A percentile compares a stretch with the other conserved stretches of the same genome.
These are phyloP conservation scores for Drosophila villosipedis DNA, from an alignment of 2,888 invertebrate genomes.

Conservation along the genomic window DNA sequence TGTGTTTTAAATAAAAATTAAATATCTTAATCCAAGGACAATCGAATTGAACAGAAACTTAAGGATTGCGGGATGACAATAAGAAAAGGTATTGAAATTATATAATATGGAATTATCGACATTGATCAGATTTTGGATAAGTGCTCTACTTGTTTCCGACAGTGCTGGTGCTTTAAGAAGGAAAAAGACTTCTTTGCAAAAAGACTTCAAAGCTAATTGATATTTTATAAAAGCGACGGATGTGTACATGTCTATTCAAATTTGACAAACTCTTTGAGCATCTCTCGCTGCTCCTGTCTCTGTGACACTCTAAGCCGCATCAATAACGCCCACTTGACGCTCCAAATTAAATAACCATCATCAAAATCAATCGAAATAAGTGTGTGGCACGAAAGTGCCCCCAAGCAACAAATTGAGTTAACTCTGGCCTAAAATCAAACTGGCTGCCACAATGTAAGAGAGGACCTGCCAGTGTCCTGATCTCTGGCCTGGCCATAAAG, in stretches of 20 bases:
- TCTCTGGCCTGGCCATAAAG: constrained; percentile 47
- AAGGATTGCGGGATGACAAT: neutral
- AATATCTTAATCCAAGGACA: neutral
- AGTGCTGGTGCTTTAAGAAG: neutral
- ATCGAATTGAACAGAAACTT: neutral
- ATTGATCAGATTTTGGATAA: neutral
- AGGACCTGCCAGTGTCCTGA: constrained; percentile 26
- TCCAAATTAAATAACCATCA: constrained; percentile 79
- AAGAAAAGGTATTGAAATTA: neutral
- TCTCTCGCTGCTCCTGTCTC: constrained; percentile 17
- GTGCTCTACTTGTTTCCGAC: neutral
- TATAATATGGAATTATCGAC: neutral
- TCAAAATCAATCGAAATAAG: constrained; percentile 71
- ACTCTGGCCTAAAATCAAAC: constrained; percentile 76
- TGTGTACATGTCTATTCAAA: neutral
- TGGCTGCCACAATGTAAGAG: constrained; percentile 60
- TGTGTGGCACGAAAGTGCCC: constrained; percentile 8
- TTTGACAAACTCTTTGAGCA: constrained; percentile 17
- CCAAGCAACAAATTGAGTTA: constrained; percentile 71
- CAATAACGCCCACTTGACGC: constrained; percentile 78
- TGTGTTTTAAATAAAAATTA: neutral
- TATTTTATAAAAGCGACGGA: neutral
- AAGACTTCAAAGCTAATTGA: neutral
- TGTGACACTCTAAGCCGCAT: constrained; percentile 56
- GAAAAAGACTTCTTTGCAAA: neutral